Evolutionary conservation across 2,888 invertebrate genomes (phyloP).

Genomic region (Carabus problematicus): DNA sequence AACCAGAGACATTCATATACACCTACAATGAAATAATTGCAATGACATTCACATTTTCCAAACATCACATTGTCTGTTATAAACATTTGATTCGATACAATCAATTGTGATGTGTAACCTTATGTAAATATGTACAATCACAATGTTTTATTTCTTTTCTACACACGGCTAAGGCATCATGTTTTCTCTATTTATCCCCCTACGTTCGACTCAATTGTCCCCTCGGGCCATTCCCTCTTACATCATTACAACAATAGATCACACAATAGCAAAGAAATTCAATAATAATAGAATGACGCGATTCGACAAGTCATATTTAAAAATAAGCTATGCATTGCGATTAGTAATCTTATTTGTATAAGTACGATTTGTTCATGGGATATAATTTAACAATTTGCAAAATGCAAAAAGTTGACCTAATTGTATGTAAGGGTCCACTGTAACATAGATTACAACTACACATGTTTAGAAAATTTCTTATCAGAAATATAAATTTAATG

Average conservation of each 20-base stretch:
- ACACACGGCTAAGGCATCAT: no score
- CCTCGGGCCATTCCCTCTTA: neutral
- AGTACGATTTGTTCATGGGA: neutral
- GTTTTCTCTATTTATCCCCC: no score
- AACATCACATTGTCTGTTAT: no score
- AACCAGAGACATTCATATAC: no score
- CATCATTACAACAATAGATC: conserved; percentile 3
- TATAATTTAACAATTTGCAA: conserved; percentile 5
- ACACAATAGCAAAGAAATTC: neutral
- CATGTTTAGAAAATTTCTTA: no score
- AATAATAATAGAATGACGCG: conserved; percentile 2
- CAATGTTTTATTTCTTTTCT: no score
- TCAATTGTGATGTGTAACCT: no score
- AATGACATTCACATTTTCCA: no score
- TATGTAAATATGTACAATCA: no score
- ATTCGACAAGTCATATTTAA: conserved; percentile 5
- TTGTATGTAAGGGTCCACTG: conserved; percentile 3
- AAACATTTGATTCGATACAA: no score
- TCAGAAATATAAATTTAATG: no score
- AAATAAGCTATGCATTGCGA: neutral
- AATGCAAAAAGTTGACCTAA: conserved; percentile 30
- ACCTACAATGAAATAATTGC: no score
- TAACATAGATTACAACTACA: neutral
- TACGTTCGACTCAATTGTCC: neutral
- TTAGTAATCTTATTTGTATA: neutral